Base-by-base conservation (phyloP, 2,888 invertebrate genomes). In the Drosophila hamatofila region DNA sequence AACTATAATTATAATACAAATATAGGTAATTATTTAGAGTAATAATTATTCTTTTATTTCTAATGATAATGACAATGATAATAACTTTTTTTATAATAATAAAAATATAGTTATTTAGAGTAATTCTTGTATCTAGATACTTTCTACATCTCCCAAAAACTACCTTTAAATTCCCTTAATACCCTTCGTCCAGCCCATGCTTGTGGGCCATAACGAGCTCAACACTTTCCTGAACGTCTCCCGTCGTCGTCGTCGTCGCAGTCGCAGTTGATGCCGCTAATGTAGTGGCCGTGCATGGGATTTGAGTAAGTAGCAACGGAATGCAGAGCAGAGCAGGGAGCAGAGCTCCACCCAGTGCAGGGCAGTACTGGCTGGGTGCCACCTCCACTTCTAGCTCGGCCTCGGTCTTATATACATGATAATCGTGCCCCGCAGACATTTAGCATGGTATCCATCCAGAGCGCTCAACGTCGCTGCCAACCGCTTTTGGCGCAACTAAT, bases 401-500 rank as follows among this genome's bases (percentile, higher is more conserved):
- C 69, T 55, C 67, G 49, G 44, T 62, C 68, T 72, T 21, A 16
- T 77, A 77, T 75, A 77, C 80, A 74, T 84, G 89, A 78, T 89
- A 80, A 89, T 86, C 86, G 86, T 89, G 89, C 82, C 89, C 88
- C 75, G 68, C 76, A 75, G 89, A 80, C 86, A 89, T 87, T 86
- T 88, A 79, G 84, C 77, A 72, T 88, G 71, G 75, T 81, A 83
- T 79, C 75, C 74, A 60, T 75, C 75, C 60, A 52, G 67, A 62
- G 71, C 71, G 59, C 72, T 67, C 76, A 73, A 70, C 73, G 56
- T 69, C 69, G 68, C 64, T 75, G 70, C 72, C 71, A 71, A 76
- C 75, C 76, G 84, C 89, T 87, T 81, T 84, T 87, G 88, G 88
- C 84, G 88, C 69, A 89, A 89, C 88, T 86, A 86, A 86, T 86